phyloP scores from a whole-genome alignment of 2,888 invertebrate genomes.

The Amiota minor region DNA sequence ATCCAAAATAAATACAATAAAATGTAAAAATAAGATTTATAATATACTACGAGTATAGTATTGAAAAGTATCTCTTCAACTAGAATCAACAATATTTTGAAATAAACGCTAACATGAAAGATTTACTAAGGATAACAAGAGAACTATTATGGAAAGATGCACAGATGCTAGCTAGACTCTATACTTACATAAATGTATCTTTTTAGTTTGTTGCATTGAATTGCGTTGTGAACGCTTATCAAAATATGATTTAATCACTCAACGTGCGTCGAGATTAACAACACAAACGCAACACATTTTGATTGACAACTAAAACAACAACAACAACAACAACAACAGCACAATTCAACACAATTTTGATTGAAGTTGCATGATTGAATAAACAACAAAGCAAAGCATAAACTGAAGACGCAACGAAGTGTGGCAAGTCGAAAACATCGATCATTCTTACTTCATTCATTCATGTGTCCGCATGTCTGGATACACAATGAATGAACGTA shows the following conservation, averaged over 20 bases:
- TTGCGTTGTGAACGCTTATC: conserved; percentile 18
- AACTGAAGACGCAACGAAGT: background rate
- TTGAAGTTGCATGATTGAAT: conserved; percentile 23
- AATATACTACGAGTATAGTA: background rate
- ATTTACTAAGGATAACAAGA: conserved; percentile 15
- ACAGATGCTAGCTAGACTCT: background rate
- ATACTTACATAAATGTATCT: too few species aligned
- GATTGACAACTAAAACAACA: conserved; percentile 22
- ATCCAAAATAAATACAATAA: conserved; percentile 20
- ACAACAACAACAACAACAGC: conserved; percentile 16
- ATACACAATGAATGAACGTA: too few species aligned
- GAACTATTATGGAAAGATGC: background rate
- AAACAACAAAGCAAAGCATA: conserved; percentile 13
- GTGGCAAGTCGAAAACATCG: conserved; percentile 3
- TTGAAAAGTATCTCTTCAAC: too few species aligned
- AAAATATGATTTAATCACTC: conserved; percentile 30
- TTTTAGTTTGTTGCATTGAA: background rate
- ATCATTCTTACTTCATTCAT: background rate
- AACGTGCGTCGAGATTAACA: conserved; percentile 15
- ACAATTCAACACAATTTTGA: conserved; percentile 7
- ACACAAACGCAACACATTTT: background rate
- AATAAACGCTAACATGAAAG: conserved; percentile 31
- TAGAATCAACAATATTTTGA: conserved; percentile 43
- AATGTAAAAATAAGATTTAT: conserved; percentile 21
- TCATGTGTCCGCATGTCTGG: too few species aligned